Conservation (phyloP, 2,888 invertebrate genomes). For the Pyrgus malvae region DNA sequence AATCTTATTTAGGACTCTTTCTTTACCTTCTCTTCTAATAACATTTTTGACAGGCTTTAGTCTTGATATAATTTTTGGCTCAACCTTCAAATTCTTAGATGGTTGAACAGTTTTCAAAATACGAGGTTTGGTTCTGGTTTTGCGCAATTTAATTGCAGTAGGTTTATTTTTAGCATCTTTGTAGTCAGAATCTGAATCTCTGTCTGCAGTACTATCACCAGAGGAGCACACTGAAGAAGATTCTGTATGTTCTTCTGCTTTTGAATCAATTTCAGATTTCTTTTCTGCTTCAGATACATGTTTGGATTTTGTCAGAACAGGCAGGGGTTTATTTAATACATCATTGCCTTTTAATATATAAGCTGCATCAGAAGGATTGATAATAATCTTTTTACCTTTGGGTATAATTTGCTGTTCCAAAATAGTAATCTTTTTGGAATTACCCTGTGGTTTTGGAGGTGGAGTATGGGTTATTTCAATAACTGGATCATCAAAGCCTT, state of each 20-base stretch:
- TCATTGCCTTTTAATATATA: conserved; percentile 68
- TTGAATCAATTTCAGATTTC: conserved; percentile 51
- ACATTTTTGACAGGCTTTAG: conserved; percentile 55
- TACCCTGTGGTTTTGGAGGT: conserved; percentile 68
- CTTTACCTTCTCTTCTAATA: conserved; percentile 61
- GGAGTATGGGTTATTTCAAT: conserved; percentile 71
- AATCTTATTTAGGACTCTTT: conserved; percentile 57
- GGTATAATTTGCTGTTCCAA: conserved; percentile 74
- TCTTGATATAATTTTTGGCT: conserved; percentile 57
- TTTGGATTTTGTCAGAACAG: conserved; percentile 56
- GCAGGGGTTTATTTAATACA: conserved; percentile 60
- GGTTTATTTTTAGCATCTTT: conserved; percentile 71
- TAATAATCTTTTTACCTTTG: conserved; percentile 72
- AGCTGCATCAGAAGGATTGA: conserved; percentile 60
- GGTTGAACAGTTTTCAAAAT: conserved; percentile 55
- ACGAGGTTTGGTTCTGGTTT: conserved; percentile 62
- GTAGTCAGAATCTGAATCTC: conserved; percentile 84
- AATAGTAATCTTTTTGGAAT: conserved; percentile 74
- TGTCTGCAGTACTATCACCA: conserved; percentile 81
- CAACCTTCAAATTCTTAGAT: conserved; percentile 52
- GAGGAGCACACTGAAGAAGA: conserved; percentile 72
- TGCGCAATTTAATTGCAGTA: conserved; percentile 53
- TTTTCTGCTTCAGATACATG: conserved; percentile 49
- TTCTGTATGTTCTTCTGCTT: conserved; percentile 76
- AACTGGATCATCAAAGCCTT: conserved; percentile 66